phyloP scores from a whole-genome alignment of 2,888 invertebrate genomes.

The Nipponacmea schrenckii region DNA sequence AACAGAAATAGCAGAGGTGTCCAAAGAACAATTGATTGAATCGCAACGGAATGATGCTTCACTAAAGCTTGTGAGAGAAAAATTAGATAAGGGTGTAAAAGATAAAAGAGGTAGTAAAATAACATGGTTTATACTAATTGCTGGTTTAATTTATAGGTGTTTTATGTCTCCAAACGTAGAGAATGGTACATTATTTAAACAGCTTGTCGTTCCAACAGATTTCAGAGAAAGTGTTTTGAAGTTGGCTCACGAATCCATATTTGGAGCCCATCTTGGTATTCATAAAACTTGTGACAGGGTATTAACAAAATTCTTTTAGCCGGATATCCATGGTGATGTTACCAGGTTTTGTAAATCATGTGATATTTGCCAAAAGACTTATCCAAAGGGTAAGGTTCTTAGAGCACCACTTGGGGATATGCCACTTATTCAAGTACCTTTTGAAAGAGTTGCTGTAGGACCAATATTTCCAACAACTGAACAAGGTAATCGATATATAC shows the following conservation, averaged over 20 bases:
- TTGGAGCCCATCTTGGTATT: not conserved
- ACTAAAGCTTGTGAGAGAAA: not conserved
- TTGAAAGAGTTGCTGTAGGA: conserved; percentile 22
- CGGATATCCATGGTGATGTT: conserved; percentile 11
- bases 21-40: no score
- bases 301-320: conserved; percentile 9
- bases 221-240: not conserved
- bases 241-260: not conserved
- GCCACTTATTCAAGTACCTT: conserved; percentile 24
- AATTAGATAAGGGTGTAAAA: not conserved
- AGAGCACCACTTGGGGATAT: conserved; percentile 13
- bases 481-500: conserved; percentile 22
- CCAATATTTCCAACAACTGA: conserved; percentile 19
- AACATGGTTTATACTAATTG: not conserved
- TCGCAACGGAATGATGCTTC: not conserved
- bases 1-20: not conserved
- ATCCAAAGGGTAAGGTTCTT: conserved; percentile 10
- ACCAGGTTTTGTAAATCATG: conserved; percentile 33
- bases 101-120: not conserved
- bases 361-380: conserved; percentile 26
- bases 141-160: not conserved
- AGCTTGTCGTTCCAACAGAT: not conserved
- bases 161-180: not conserved
- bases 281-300: not conserved
- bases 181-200: not conserved